Evolutionary conservation across 2,888 invertebrate genomes (phyloP), one percentile per base, ranked within the genome.

Genomic region (Cyaniris semiargus): DNA sequence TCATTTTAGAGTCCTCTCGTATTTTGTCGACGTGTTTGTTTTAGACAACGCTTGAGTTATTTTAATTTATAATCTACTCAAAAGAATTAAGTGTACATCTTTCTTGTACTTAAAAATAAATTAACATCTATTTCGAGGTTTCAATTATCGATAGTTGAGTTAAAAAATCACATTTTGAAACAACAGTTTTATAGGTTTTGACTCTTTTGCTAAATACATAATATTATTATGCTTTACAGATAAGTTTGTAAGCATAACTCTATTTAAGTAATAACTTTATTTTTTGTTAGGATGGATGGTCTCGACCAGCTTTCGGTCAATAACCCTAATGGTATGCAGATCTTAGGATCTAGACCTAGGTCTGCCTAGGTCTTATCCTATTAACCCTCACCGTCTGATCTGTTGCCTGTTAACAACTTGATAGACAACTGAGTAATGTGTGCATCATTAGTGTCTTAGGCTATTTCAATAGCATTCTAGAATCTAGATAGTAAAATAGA

Each of bases 371-470:
- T 84, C 60, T 23, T 66, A 66, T 66, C 87, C 87, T 87, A 91
- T 89, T 91, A 90, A 85, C 84, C 83, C 79, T 78, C 84, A 84
- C 87, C 85, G 84, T 83, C 88, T 85, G 86, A 85, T 82, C 83
- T 80, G 76, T 78, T 81, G 81, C 80, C 79, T 80, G 78, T 79
- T 78, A 78, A 74, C 75, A 75, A 31, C 10, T 48, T 72, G 72
- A 72, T 15, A 23, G 72, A 72, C 72, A 48, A 10, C 38, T 72
- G 38, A 72, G 44, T 23, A 72, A 72, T 72, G 71, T 38, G 71
- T 8, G 8, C 72, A 48, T 48, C 72, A 72, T 72, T 48, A 72
- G 72, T 71, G n/a, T 72, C 48, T 48, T 44, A 34, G 6, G 34
- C 18, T 70, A 70, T 70, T 70, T 66, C 27, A 53, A 53, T 53